Percentiles rank a stretch among this genome's conserved stretches.
These are phyloP conservation scores for Drosophila repletoides DNA, from an alignment of 1,140 invertebrate genomes.

Conservation along the genomic window DNA sequence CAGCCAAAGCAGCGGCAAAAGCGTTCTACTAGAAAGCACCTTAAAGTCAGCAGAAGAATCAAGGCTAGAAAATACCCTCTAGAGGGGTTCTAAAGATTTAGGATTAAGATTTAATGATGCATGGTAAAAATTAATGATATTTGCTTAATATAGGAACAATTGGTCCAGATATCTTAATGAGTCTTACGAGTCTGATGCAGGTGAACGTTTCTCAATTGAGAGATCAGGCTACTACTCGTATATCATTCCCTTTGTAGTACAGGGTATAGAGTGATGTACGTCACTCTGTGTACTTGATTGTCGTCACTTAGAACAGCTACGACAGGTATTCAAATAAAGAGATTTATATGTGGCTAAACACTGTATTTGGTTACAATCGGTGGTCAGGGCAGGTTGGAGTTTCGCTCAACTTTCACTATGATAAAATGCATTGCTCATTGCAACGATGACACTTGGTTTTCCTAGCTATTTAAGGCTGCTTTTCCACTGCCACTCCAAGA, in stretches of 20 bases:
- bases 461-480: conserved; percentile 9
- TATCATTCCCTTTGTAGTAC: too few species aligned
- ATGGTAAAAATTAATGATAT: neutral
- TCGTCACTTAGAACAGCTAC: conserved; percentile 4
- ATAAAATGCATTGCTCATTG: conserved; percentile 17
- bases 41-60: neutral
- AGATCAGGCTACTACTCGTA: too few species aligned
- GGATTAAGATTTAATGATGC: neutral
- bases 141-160: neutral
- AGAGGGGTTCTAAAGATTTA: neutral
- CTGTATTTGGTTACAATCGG: conserved; percentile 31
- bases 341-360: neutral
- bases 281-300: conserved; percentile 6
- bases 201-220: too few species aligned
- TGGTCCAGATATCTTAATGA: too few species aligned
- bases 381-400: conserved; percentile 32
- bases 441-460: conserved; percentile 2
- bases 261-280: neutral
- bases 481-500: conserved; percentile 10
- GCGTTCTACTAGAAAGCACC: conserved; percentile 42
- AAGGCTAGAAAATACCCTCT: conserved; percentile 6
- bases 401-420: conserved; percentile 54
- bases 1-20: conserved; percentile 50
- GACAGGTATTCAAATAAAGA: conserved; percentile 10
- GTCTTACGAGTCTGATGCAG: too few species aligned